A percentile compares a stretch with the other conserved stretches of the same genome.
phyloP scores from a whole-genome alignment of 2,113 vertebrate genomes.

The Sapayoa aenigma region DNA sequence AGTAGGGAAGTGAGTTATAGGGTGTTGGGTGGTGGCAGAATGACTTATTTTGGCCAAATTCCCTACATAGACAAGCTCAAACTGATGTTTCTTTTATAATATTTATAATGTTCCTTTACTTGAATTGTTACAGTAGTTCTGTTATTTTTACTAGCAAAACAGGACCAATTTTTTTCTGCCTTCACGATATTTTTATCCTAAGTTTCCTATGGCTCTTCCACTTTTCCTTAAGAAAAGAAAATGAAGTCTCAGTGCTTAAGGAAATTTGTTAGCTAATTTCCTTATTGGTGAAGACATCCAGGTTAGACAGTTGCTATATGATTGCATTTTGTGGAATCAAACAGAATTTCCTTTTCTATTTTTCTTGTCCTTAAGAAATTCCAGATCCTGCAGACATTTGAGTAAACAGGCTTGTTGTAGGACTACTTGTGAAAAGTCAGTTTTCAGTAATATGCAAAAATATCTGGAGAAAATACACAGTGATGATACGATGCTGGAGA shows the following conservation, averaged over 20 bases:
- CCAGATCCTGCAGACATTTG: not conserved
- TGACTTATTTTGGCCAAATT: not conserved
- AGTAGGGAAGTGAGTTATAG: not conserved
- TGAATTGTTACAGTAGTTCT: not conserved
- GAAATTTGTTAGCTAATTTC: slow-evolving; percentile 10
- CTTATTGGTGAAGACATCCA: not conserved
- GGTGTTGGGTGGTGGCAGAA: not conserved
- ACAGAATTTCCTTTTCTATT: not conserved
- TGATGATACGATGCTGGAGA: not conserved
- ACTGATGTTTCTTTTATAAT: not conserved
- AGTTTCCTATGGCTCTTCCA: not conserved
- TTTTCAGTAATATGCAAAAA: not conserved
- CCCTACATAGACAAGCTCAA: not conserved
- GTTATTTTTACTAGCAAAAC: not conserved
- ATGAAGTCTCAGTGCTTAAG: not conserved
- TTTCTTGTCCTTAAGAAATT: not conserved
- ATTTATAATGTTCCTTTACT: not conserved
- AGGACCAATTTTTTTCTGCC: not conserved
- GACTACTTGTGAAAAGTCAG: not conserved
- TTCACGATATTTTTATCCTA: not conserved
- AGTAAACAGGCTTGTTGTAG: not conserved
- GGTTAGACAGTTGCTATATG: not conserved
- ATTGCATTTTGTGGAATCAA: not conserved
- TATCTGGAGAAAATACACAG: not conserved
- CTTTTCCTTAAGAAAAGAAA: slow-evolving; percentile 19